Conservation (phyloP, 2,113 vertebrate genomes). For the Empidonax traillii region DNA sequence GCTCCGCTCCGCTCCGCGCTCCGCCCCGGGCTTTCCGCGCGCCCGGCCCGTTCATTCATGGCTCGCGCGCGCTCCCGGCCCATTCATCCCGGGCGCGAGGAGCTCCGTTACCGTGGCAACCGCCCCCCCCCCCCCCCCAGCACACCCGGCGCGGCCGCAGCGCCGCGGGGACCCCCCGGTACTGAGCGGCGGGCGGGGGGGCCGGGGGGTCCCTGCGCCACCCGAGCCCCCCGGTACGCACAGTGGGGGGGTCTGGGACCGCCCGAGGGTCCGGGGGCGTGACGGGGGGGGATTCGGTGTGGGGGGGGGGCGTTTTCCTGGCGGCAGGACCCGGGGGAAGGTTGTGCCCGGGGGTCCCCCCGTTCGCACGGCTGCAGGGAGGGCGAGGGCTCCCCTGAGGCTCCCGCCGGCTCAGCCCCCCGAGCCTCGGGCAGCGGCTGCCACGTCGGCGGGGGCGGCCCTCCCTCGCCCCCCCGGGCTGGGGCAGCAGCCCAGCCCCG, state of each 20-base stretch:
- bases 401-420: background rate
- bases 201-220: background rate
- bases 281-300: no score
- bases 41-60: constrained; percentile 31
- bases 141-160: background rate
- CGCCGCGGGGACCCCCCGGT: background rate
- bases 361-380: background rate
- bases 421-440: background rate
- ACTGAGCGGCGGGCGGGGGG: background rate
- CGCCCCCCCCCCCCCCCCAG: background rate
- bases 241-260: background rate
- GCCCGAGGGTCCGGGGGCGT: background rate
- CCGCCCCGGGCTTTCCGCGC: background rate
- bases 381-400: background rate
- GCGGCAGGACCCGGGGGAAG: background rate
- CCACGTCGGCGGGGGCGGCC: background rate
- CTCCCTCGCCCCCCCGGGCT: background rate
- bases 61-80: constrained; percentile 12
- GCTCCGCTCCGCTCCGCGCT: background rate
- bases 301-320: background rate
- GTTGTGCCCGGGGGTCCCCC: background rate
- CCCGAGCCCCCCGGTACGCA: background rate
- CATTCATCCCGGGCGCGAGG: constrained; percentile 29
- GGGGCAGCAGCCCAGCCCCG: background rate
- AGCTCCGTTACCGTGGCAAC: background rate